Conservation (phyloP, 2,113 vertebrate genomes). For the Cairina moschata region DNA sequence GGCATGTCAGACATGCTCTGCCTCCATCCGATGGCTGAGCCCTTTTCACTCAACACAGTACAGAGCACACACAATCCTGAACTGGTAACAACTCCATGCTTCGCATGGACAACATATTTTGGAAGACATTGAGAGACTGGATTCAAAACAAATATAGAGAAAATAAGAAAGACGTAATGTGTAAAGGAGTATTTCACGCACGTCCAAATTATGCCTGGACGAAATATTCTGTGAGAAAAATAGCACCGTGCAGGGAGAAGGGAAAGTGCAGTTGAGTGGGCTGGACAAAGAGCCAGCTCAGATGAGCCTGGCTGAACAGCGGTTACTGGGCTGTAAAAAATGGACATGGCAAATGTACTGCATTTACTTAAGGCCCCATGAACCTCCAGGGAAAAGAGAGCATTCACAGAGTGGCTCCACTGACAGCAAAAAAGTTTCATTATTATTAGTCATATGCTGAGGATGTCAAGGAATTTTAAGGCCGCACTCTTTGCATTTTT, state of each 20-base stretch:
- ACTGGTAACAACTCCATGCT: neutral
- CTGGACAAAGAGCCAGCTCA: slow-evolving; percentile 41
- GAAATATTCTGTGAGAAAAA: slow-evolving; percentile 38
- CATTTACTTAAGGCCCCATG: slow-evolving; percentile 63
- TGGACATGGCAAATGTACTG: slow-evolving; percentile 45
- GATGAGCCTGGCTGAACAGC: neutral
- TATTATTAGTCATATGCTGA: slow-evolving; percentile 63
- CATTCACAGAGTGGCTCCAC: neutral
- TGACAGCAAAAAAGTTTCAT: slow-evolving; percentile 56
- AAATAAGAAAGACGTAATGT: neutral
- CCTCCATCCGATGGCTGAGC: neutral
- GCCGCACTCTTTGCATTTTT: slow-evolving; percentile 73
- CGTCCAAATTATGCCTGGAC: neutral
- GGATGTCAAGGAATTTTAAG: slow-evolving; percentile 69
- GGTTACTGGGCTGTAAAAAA: slow-evolving; percentile 22
- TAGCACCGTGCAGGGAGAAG: neutral
- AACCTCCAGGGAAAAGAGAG: slow-evolving; percentile 62
- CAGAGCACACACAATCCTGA: neutral
- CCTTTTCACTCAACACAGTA: neutral
- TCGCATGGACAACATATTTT: slow-evolving; percentile 28
- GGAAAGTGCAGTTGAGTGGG: neutral
- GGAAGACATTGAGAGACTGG: neutral
- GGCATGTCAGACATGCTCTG: slow-evolving; percentile 22
- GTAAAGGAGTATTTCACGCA: neutral
- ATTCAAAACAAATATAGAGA: slow-evolving; percentile 10